Percentiles rank a stretch among this genome's conserved stretches.
Conservation (phyloP, 2,888 invertebrate species). For the Cantharis nigra region DNA sequence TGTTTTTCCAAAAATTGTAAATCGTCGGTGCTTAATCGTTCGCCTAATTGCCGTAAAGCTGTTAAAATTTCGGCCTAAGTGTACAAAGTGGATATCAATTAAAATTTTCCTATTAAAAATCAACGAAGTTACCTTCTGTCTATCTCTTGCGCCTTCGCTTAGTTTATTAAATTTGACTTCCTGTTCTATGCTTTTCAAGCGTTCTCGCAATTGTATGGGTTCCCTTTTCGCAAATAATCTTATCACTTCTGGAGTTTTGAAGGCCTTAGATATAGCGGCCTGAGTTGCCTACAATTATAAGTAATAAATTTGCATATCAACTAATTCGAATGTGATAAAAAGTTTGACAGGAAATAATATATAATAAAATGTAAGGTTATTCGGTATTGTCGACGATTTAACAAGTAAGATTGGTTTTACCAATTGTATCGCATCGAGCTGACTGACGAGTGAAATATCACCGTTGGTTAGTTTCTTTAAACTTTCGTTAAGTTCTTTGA, state of each 20-base stretch:
- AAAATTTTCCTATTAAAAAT: background rate
- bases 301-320: background rate
- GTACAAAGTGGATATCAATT: slow-evolving; percentile 34
- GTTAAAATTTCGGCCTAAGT: slow-evolving; percentile 57
- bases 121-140: slow-evolving; percentile 56
- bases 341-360: background rate
- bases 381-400: background rate
- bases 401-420: slow-evolving; percentile 50
- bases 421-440: slow-evolving; percentile 68
- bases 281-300: slow-evolving; percentile 65
- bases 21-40: slow-evolving; percentile 57
- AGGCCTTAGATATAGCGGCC: slow-evolving; percentile 74
- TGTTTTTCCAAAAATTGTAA: slow-evolving; percentile 58
- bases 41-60: slow-evolving; percentile 59
- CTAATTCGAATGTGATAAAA: background rate
- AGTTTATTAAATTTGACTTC: slow-evolving; percentile 67
- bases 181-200: slow-evolving; percentile 63
- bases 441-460: slow-evolving; percentile 69
- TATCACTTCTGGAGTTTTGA: slow-evolving; percentile 76
- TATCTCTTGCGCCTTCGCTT: slow-evolving; percentile 55
- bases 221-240: slow-evolving; percentile 73
- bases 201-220: slow-evolving; percentile 65
- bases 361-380: background rate
- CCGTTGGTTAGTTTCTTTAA: slow-evolving; percentile 67
- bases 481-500: slow-evolving; percentile 69